Evolutionary conservation across 2,113 vertebrate genomes (phyloP).

Genomic region (Apus apus): DNA sequence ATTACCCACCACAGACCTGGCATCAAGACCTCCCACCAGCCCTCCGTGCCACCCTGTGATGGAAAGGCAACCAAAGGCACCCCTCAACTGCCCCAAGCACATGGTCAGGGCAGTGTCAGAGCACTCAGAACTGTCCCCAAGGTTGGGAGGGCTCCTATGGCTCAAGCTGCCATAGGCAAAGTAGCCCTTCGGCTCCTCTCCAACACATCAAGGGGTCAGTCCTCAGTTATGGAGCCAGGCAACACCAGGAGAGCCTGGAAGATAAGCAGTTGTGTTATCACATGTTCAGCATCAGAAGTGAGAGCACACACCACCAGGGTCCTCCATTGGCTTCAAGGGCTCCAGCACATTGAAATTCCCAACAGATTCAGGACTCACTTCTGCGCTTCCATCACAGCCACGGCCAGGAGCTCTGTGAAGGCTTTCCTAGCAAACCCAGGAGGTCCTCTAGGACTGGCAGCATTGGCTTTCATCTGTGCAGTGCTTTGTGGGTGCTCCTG

Average conservation of each 20-base stretch:
- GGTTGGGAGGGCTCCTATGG: background rate
- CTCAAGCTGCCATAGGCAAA: fast-evolving
- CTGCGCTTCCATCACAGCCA: conserved; percentile 6
- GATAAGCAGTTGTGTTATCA: background rate
- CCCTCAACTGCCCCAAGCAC: background rate
- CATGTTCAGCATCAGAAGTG: background rate
- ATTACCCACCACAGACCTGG: background rate
- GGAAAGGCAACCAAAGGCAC: background rate
- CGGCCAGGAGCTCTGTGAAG: background rate
- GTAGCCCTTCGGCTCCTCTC: background rate
- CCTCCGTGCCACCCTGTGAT: background rate
- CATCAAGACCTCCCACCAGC: background rate
- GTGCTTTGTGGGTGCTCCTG: background rate
- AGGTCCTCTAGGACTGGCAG: background rate
- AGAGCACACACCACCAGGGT: background rate
- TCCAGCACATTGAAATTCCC: conserved; percentile 5
- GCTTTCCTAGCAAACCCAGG: background rate
- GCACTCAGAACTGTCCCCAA: background rate
- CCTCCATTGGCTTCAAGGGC: conserved; percentile 43
- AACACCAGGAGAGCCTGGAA: conserved; percentile 19
- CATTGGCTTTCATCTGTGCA: background rate
- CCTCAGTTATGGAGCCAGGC: background rate
- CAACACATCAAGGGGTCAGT: background rate
- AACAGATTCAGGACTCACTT: background rate
- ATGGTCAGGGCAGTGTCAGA: background rate